Evolutionary conservation across 1,140 invertebrate genomes (phyloP), one percentile per base, ranked within the genome.

Genomic region (Linepithema humile): DNA sequence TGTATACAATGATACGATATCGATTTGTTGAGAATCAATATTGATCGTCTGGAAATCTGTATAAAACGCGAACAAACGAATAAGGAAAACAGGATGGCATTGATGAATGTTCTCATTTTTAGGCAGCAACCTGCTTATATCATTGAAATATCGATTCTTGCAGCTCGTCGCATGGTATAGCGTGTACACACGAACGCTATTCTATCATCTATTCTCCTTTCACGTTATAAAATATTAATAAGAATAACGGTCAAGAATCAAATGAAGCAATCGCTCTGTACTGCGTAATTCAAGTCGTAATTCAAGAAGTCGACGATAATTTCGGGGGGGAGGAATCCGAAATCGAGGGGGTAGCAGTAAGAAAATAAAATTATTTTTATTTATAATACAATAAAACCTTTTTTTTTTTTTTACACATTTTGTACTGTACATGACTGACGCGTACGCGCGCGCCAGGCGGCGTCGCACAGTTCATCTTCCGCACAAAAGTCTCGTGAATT

Each of bases 311-410:
- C 40, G 29, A 20, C 20, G 26, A 75, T 12, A 1, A 64, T 29
- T 53, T 23, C 9, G 23, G 5, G 45, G 7, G 32, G 73, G 7
- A 55, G 9, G n/a, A 32, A n/a, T n/a, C 12, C 29, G 17, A 70
- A 72, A 3, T 6, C 12, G 59, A 57, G 10, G 7, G 20, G n/a
- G 32, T 38, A 15, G 38, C 53, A 59, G 69, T 82, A 35, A 48
- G 32, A 82, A 82, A 82, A 82, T 82, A 82, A 60, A 82, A 74
- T 29, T 26, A 74, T 7, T 53, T 82, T 82, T 82, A 82, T 82
- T 82, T 60, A 5, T 60, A 48, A 65, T 60, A 80, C 23, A 43
- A 26, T 65, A 59, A 82, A 82, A 59, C 7, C 17, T 55, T 26
- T 45, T 69, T 17, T 35, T 17, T 32, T 32, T 64, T 12, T 23